Evolutionary conservation across 2,888 invertebrate genomes (phyloP), one percentile per base, ranked within the genome.

Genomic region (Carabus problematicus): DNA sequence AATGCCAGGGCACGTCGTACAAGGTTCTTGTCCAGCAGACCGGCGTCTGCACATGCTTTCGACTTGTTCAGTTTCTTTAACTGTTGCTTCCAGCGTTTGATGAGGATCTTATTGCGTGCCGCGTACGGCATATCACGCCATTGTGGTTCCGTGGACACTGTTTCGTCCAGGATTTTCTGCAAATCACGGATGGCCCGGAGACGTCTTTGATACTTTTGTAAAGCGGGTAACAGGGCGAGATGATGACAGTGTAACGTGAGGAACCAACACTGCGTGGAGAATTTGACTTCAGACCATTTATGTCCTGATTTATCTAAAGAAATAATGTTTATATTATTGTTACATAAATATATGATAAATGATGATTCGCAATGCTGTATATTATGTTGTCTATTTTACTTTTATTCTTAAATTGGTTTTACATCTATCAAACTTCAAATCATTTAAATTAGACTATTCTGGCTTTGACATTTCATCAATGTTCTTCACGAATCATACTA

Each of bases 231-330:
- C 64, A 98, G 87, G 8, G 95, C 92, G 70, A 98, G 86, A 79
- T 98, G 97, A 81, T 97, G 96, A 81, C 94, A 93, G 81, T 97
- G 95, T 47, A 98, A 85, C 0, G 98, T 97, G 56, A 98, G 85
- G 83, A 97, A 98, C 94, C 98, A 98, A 80, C 98, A 98, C 75
- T 96, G 94, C 0, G 98, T 97, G 72, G 95, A 93, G 82, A 99
- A 99, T 77, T 95, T 97, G 1, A 92, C 88, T 63, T 92, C 91
- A 8, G 88, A 87, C 89, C 91, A 92, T 58, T 85, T 83, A 79
- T 89, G 87, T 39, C 79, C 81, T 1, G 83, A 82, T 59, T 83
- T 84, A 71, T 83, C 86, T 87, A 75, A 7, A 75, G 75, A 71
- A 66, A 67, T 52, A 14, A 66, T 14, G 18, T 42, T 16, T 56